Evolutionary conservation across 2,797 vertebrate genomes (phyloP), one percentile per base, ranked within the genome.

Genomic region (Acomys russatus): DNA sequence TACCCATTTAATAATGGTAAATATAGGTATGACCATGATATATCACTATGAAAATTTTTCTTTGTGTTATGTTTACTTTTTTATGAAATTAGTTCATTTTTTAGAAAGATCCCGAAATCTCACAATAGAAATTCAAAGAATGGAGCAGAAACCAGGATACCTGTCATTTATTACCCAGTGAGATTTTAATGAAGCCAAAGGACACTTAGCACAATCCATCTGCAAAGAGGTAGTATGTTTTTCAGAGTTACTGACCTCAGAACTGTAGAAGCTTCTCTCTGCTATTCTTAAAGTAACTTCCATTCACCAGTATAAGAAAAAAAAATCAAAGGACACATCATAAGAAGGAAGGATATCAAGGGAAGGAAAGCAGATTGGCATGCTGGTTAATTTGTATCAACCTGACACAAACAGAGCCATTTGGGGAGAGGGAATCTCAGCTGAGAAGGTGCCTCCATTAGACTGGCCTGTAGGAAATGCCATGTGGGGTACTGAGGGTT

Each of bases 81-180:
- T 84, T 85, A 33, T 88, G 12, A 80, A 25, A 79, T 61, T 10
- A 70, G n/a, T 88, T 97, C 33, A 82, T 7, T 86, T 79, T 51
- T 9, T 74, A 22, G 8, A 64, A 30, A 49, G 28, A 23, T 56
- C 61, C 84, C 15, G 7, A 38, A 85, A 78, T 59, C 70, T 70
- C 25, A 35, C 33, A 87, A 5, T 25, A 33, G 64, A 79, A 15
- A 30, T 23, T 66, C 71, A 66, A 28, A 44, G 51, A 90, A 56
- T 17, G 33, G n/a, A 73, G 18, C 74, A 23, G 38, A 77, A 90
- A 30, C 18, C 66, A 56, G 56, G 33, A 7, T 44, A 38, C 23
- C 14, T 51, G 25, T 59, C 23, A 10, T 12, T 91, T 23, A 44
- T 44, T 44, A 44, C 44, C 84, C 38, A 56, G 18, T 88, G 18